These are phyloP conservation scores for Antheraea assamensis DNA, from an alignment of 2,888 invertebrate species.

Conservation along the genomic window DNA sequence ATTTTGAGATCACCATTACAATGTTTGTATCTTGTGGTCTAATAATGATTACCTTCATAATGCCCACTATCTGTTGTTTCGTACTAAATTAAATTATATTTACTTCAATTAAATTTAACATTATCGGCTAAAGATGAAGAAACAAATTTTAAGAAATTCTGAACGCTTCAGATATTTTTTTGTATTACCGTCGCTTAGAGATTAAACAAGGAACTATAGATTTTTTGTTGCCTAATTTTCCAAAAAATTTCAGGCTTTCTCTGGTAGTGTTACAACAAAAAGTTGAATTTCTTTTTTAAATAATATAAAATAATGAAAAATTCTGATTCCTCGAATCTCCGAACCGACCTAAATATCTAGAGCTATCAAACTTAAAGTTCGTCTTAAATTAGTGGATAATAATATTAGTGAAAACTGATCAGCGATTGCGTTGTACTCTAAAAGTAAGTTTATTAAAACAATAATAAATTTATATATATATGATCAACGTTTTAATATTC, in stretches of 20 bases:
- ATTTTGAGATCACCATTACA: background rate
- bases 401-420: too few species aligned
- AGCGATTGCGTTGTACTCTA: too few species aligned
- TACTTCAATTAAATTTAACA: background rate
- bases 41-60: background rate
- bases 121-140: background rate
- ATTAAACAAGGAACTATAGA: background rate
- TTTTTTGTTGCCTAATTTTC: background rate
- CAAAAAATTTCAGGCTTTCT: background rate
- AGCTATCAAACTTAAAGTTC: too few species aligned
- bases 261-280: too few species aligned
- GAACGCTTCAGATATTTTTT: background rate
- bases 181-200: background rate
- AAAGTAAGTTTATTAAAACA: background rate
- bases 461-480: background rate
- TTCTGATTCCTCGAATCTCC: too few species aligned
- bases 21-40: background rate
- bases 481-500: background rate
- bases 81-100: background rate
- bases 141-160: background rate
- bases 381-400: too few species aligned
- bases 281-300: background rate
- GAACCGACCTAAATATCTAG: too few species aligned
- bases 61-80: too few species aligned
- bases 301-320: background rate